A percentile compares a stretch with the other conserved stretches of the same genome.
Conservation (phyloP, 2,113 vertebrate species). For the Verasper variegatus region DNA sequence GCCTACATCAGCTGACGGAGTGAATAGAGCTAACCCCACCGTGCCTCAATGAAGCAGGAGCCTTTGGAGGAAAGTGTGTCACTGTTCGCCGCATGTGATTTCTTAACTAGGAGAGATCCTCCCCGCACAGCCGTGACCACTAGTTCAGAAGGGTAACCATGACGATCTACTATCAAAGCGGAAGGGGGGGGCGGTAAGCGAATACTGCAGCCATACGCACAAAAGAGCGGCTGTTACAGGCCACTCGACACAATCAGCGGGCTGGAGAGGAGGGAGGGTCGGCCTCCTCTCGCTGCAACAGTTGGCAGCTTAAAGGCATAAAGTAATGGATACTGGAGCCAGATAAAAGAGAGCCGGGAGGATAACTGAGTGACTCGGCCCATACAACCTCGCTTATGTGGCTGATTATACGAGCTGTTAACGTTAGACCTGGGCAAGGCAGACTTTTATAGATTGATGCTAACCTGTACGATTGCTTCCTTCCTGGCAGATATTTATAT, state of each 20-base stretch:
- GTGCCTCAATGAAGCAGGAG: constrained; percentile 35
- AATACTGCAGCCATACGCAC: constrained; percentile 53
- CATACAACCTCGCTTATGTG: constrained; percentile 21
- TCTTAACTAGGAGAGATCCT: constrained; percentile 51
- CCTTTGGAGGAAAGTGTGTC: constrained; percentile 57
- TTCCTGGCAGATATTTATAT: neutral
- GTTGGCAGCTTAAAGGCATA: constrained; percentile 70
- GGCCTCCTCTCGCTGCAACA: constrained; percentile 56
- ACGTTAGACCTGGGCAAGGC: neutral
- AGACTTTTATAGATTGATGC: too few relatives aligned
- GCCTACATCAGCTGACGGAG: constrained; percentile 70
- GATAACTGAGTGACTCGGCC: constrained; percentile 66
- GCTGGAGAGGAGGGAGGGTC: constrained; percentile 33
- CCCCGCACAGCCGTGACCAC: neutral
- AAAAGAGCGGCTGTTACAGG: constrained; percentile 67
- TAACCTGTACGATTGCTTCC: neutral
- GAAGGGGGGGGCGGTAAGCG: constrained; percentile 57
- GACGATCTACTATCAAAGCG: constrained; percentile 53
- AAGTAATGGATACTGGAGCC: constrained; percentile 70
- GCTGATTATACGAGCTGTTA: constrained; percentile 29
- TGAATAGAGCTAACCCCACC: constrained; percentile 34
- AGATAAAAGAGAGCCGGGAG: constrained; percentile 61
- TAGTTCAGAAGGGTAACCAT: constrained; percentile 66
- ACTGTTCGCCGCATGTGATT: constrained; percentile 53
- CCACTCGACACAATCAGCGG: constrained; percentile 45